Conservation (phyloP, 2,113 vertebrate species). For the Isichthys henryi region DNA sequence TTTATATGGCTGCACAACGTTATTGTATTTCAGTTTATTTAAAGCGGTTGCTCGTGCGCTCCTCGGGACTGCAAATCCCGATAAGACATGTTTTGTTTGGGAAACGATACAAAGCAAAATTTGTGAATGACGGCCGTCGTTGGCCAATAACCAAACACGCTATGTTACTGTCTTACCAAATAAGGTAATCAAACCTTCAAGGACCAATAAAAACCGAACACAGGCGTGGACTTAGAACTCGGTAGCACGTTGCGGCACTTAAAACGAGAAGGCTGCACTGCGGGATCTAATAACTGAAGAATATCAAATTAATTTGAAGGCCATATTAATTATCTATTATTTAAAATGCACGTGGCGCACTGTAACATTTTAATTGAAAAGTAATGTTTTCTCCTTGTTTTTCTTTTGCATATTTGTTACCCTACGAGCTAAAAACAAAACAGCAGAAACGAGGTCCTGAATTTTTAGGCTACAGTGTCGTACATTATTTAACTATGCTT, state of each 20-base stretch:
- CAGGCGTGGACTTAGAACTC: constrained; percentile 26
- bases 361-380: neutral
- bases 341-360: neutral
- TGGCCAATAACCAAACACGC: constrained; percentile 37
- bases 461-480: neutral
- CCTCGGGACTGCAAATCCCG: constrained; percentile 45
- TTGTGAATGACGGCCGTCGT: constrained; percentile 33
- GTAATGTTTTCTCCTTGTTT: neutral
- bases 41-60: neutral
- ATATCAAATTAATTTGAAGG: neutral
- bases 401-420: neutral
- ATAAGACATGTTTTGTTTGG: constrained; percentile 52
- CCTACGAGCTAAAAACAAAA: neutral
- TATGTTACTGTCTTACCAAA: constrained; percentile 59
- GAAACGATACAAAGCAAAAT: constrained; percentile 11
- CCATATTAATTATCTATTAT: neutral
- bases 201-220: constrained; percentile 42
- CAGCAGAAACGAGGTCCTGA: neutral
- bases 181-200: constrained; percentile 54
- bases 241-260: no score
- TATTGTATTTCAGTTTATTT: neutral
- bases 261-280: neutral
- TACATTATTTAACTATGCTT: neutral
- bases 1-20: neutral
- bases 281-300: neutral